These are phyloP conservation scores for Tethya wilhelma DNA, from an alignment of 37 sponge, comb jelly and placozoan genomes.

Conservation along the genomic window DNA sequence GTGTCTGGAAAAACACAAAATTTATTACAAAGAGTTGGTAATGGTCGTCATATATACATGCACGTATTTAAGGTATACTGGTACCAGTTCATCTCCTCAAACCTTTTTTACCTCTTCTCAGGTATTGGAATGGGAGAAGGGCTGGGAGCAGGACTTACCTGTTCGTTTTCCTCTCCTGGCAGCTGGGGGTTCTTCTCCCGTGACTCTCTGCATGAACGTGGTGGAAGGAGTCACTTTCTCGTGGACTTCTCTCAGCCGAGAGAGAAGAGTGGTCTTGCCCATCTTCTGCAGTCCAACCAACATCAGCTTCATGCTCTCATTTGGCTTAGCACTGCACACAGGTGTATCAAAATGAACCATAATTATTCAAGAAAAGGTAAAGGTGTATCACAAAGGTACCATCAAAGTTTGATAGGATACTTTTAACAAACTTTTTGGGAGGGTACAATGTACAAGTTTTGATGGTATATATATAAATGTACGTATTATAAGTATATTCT, in stretches of 20 bases:
- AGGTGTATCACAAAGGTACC: background rate
- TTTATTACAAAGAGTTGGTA: background rate
- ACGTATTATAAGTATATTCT: no score
- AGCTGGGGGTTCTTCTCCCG: constrained; percentile 21
- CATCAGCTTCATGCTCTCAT: constrained; percentile 93
- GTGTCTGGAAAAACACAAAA: constrained; percentile 11
- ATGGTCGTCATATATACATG: background rate
- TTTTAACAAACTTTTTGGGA: no score
- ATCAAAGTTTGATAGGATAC: no score
- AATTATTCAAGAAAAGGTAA: background rate
- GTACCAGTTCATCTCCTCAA: no score
- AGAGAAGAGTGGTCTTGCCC: constrained; percentile 89
- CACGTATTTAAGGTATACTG: background rate
- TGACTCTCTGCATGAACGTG: constrained; percentile 58
- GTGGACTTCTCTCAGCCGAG: constrained; percentile 68
- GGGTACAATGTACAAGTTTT: no score
- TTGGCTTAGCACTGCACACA: constrained; percentile 69
- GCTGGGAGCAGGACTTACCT: background rate
- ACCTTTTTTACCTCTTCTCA: no score
- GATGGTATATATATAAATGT: no score
- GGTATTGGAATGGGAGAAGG: background rate
- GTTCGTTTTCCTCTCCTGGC: background rate
- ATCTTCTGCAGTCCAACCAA: constrained; percentile 86
- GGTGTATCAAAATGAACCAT: background rate
- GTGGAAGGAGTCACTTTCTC: constrained; percentile 35